Conservation (phyloP, 2,797 vertebrate species). For the Graptemys geographica region DNA sequence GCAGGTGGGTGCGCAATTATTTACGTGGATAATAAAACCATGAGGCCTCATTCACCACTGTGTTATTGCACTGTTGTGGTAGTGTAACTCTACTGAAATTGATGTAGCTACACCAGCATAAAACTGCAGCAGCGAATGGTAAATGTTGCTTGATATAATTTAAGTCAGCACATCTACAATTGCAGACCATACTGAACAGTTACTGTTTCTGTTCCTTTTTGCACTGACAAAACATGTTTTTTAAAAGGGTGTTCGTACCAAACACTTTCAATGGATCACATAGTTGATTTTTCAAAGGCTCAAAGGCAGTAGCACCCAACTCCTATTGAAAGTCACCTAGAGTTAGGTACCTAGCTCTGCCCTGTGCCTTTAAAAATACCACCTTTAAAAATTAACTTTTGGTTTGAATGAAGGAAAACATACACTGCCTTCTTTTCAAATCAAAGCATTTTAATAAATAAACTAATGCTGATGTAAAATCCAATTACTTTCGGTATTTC, state of each 20-base stretch:
- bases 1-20: not conserved
- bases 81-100: not conserved
- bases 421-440: not conserved
- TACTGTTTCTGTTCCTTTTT: not conserved
- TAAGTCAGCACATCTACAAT: not conserved
- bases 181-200: not conserved
- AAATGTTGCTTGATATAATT: not conserved
- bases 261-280: not conserved
- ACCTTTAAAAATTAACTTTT: not conserved
- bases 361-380: not conserved
- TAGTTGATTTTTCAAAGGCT: not conserved
- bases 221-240: not conserved
- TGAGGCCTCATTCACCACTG: fast-evolving
- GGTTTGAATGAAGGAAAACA: not conserved
- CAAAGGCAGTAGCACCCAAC: not conserved
- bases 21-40: not conserved
- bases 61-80: not conserved
- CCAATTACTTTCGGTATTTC: not conserved
- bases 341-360: not conserved
- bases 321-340: too few species aligned
- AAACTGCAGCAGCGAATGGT: not conserved
- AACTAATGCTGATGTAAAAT: not conserved
- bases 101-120: not conserved
- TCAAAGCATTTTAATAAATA: not conserved
- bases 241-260: not conserved